Evolutionary conservation across 2,113 vertebrate species (phyloP).

Genomic region (Mystacornis crossleyi): DNA sequence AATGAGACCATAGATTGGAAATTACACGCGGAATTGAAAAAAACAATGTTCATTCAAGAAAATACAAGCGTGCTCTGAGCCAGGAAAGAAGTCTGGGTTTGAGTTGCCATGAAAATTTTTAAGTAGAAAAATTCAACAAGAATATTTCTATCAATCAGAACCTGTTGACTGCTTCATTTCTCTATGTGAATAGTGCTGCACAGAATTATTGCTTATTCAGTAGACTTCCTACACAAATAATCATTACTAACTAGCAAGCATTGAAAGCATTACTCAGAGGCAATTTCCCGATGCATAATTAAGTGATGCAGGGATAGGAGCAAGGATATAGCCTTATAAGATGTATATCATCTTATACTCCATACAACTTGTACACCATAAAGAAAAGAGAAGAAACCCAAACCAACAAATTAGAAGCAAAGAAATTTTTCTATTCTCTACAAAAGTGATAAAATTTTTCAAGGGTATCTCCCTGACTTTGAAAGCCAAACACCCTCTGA

Average conservation of each 20-base stretch:
- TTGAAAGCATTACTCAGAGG: neutral
- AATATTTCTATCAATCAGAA: neutral
- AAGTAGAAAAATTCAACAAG: neutral
- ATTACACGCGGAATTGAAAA: neutral
- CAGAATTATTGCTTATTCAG: neutral
- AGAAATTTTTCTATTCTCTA: neutral
- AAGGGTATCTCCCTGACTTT: neutral
- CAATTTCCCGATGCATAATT: neutral
- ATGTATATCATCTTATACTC: neutral
- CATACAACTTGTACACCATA: neutral
- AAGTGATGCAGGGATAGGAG: neutral
- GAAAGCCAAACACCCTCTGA: neutral
- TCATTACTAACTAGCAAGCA: neutral
- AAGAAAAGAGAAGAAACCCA: neutral
- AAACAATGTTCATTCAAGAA: neutral
- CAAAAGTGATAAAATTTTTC: neutral
- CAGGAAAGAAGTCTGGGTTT: neutral
- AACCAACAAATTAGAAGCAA: neutral
- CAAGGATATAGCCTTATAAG: neutral
- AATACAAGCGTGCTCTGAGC: neutral
- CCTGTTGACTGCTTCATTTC: constrained; percentile 6
- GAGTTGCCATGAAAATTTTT: neutral
- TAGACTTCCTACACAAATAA: neutral
- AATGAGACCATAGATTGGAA: neutral
- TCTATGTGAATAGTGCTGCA: neutral